Conservation (phyloP, 2,888 invertebrate species). For the Conops quadrifasciatus region DNA sequence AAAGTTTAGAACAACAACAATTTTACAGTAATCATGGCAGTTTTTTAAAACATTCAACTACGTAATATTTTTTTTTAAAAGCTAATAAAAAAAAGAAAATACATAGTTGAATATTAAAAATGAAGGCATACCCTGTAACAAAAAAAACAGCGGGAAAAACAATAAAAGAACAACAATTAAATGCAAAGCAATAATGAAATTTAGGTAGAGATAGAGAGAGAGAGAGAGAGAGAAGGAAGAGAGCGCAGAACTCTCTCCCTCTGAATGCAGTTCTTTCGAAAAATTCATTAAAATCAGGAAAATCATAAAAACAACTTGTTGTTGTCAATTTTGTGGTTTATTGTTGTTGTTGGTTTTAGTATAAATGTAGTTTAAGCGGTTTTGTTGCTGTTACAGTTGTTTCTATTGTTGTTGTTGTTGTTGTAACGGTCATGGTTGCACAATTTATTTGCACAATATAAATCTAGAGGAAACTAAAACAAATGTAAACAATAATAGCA, state of each 20-base stretch:
- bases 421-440: conserved; percentile 12
- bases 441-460: conserved; percentile 35
- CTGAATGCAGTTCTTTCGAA: neutral
- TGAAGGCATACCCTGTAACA: too few relatives aligned
- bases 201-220: neutral
- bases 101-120: neutral
- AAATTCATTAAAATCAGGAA: conserved; percentile 17
- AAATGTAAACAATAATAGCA: conserved; percentile 9
- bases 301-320: neutral
- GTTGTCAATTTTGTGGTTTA: conserved; percentile 7
- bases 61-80: too few relatives aligned
- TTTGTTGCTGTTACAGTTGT: conserved; percentile 21
- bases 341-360: conserved; percentile 5
- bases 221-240: too few relatives aligned
- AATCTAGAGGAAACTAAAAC: conserved; percentile 30
- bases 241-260: too few relatives aligned
- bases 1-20: too few relatives aligned
- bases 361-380: neutral
- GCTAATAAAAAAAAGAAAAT: conserved; percentile 11
- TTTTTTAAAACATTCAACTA: too few relatives aligned
- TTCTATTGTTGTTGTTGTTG: neutral
- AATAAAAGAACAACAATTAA: neutral
- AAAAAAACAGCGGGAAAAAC: neutral
- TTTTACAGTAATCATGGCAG: too few relatives aligned
- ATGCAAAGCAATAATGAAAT: neutral